Base-by-base conservation (phyloP, 2,797 vertebrate species). In the Rousettus madagascariensis region DNA sequence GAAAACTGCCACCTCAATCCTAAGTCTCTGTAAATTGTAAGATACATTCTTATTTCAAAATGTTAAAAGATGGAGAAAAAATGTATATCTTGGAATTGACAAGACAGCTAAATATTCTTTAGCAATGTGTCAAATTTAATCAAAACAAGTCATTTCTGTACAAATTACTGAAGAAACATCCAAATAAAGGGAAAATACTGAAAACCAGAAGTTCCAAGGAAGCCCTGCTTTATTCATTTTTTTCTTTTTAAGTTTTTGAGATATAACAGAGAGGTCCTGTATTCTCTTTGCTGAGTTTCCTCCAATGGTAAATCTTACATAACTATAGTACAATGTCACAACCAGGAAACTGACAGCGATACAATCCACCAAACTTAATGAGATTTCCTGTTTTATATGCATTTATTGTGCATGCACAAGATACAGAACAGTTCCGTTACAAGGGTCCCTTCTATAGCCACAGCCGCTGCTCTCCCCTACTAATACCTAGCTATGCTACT, bases 111-210 rank as follows among this genome's bases (percentile, higher is more conserved):
- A 86, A 33, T 66, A 87, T 57, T 90, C 77, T 72, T 91, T 38
- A 93, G 55, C 82, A 53, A 65, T 8, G 12, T 75, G 38, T 79
- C 63, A 55, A 78, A 61, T 38, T 59, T 74, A 92, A 95, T 69
- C 63, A 86, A 74, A 93, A 93, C 24, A 86, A 90, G 88, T 82
- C 28, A 74, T n/a, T 90, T 96, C 79, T 90, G 20, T 24, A 68
- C 66, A 87, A 95, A 75, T 87, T 79, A 83, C 24, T 78, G 41
- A 94, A 87, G 55, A 92, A 90, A 91, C 46, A 94, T 17, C 22
- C 86, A 74, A 68, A 59, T 65, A 74, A 94, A 79, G 94, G 77
- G 75, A 38, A 84, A 94, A 82, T 82, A 93, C 4, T 26, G 19
- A 91, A 90, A 95, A 84, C 38, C 43, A 89, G 3, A 26, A 63